Conservation (phyloP, 2,113 vertebrate species). For the Oncorhynchus mykiss region DNA sequence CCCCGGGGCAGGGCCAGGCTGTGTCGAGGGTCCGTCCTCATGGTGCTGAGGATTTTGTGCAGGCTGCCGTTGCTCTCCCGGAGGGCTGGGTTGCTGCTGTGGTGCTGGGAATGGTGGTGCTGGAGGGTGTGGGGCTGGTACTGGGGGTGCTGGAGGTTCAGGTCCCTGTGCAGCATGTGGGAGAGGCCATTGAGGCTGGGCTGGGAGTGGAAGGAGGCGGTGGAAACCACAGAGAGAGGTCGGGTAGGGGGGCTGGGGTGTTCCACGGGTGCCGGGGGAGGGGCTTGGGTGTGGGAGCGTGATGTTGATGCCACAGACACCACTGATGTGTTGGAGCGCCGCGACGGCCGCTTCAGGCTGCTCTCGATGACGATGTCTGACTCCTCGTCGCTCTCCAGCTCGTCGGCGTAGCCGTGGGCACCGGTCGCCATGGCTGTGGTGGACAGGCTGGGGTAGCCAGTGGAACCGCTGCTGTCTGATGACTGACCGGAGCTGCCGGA, state of each 20-base stretch:
- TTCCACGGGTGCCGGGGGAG: not conserved
- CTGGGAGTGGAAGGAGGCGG: conserved; percentile 79
- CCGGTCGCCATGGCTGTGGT: conserved; percentile 66
- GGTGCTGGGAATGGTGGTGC: conserved; percentile 63
- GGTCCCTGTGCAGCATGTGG: conserved; percentile 82
- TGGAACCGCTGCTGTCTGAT: conserved; percentile 83
- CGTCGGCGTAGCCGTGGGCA: conserved; percentile 86
- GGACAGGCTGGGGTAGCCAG: conserved; percentile 81
- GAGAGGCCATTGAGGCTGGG: conserved; percentile 79
- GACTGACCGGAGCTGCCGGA: conserved; percentile 90
- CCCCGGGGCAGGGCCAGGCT: conserved; percentile 90
- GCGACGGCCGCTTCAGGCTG: conserved; percentile 78
- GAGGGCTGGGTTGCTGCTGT: conserved; percentile 74
- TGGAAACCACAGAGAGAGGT: conserved; percentile 73
- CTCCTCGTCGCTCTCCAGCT: conserved; percentile 94
- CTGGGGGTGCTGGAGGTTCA: conserved; percentile 71
- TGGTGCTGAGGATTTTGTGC: conserved; percentile 89
- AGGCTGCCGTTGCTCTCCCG: conserved; percentile 88
- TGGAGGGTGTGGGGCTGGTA: conserved; percentile 56
- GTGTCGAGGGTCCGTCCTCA: conserved; percentile 91
- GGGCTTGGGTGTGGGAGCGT: conserved; percentile 14
- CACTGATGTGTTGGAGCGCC: conserved; percentile 69
- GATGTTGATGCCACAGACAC: conserved; percentile 63
- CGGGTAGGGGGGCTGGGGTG: conserved; percentile 46
- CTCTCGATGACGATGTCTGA: conserved; percentile 93